Conservation (phyloP, 2,888 invertebrate species). For the Neoascia interrupta region DNA sequence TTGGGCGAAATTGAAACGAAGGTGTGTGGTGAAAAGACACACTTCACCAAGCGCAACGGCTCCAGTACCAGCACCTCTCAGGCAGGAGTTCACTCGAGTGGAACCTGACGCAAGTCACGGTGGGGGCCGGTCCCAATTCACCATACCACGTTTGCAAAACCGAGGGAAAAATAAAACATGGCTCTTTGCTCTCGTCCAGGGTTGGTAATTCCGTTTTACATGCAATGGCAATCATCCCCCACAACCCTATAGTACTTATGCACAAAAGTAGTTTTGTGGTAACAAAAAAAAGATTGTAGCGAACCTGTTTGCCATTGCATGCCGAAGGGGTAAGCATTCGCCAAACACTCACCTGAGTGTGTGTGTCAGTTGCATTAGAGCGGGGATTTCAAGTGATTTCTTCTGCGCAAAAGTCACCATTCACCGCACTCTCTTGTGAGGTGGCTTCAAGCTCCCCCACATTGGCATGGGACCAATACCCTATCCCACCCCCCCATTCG, state of each 20-base stretch:
- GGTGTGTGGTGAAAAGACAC: conserved; percentile 47
- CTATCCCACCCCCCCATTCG: background rate
- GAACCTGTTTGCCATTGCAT: too few species aligned
- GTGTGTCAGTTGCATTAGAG: conserved; percentile 1
- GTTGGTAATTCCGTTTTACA: conserved; percentile 28
- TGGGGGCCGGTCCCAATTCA: conserved; percentile 20
- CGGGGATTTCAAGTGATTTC: conserved; percentile 8
- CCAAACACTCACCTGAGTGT: background rate
- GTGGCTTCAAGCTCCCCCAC: conserved; percentile 30
- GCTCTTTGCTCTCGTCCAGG: conserved; percentile 7
- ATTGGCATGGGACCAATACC: too few species aligned
- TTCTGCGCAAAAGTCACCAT: conserved; percentile 56
- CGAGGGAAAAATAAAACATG: conserved; percentile 15
- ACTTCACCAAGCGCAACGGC: conserved; percentile 54
- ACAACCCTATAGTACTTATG: background rate
- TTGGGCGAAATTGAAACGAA: background rate
- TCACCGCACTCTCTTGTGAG: conserved; percentile 36
- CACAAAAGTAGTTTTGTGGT: too few species aligned
- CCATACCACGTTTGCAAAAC: conserved; percentile 45
- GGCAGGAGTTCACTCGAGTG: conserved; percentile 41
- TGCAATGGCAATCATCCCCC: background rate
- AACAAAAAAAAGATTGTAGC: too few species aligned
- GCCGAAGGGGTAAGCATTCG: conserved; percentile 23
- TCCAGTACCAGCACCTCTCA: background rate
- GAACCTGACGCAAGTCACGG: conserved; percentile 16